phyloP scores from a whole-genome alignment of 1,140 invertebrate genomes.

The Hetaerina americana region DNA sequence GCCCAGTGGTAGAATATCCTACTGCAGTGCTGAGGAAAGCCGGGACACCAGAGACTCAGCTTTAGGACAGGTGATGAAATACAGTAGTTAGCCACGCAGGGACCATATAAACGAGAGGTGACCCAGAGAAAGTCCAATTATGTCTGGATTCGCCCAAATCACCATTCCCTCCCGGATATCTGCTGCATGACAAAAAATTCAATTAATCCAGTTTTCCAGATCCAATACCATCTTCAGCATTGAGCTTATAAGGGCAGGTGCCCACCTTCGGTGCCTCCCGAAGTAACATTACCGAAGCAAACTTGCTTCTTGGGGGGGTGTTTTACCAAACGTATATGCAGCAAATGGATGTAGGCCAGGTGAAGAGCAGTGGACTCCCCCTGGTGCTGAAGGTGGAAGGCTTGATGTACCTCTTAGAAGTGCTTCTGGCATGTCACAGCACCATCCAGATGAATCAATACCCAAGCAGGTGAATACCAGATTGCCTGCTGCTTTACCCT shows the following conservation, averaged over 20 bases:
- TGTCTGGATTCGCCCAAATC: not conserved
- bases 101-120: not conserved
- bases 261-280: too few species aligned
- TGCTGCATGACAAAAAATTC: not conserved
- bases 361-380: not conserved
- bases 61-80: not conserved
- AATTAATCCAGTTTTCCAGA: not conserved
- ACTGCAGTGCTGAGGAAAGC: not conserved
- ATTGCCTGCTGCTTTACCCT: not conserved
- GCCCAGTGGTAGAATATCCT: not conserved
- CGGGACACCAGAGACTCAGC: not conserved
- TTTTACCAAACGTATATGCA: not conserved
- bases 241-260: not conserved
- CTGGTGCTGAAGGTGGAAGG: not conserved
- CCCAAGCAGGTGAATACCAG: not conserved
- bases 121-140: not conserved
- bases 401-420: not conserved
- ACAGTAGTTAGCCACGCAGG: not conserved
- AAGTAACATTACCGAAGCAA: not conserved
- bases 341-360: not conserved
- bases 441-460: not conserved
- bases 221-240: not conserved
- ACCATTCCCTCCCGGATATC: not conserved
- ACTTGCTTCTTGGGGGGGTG: not conserved
- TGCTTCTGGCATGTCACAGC: not conserved